phyloP scores from a whole-genome alignment of 2,113 vertebrate species.

The Pelusios castaneus region DNA sequence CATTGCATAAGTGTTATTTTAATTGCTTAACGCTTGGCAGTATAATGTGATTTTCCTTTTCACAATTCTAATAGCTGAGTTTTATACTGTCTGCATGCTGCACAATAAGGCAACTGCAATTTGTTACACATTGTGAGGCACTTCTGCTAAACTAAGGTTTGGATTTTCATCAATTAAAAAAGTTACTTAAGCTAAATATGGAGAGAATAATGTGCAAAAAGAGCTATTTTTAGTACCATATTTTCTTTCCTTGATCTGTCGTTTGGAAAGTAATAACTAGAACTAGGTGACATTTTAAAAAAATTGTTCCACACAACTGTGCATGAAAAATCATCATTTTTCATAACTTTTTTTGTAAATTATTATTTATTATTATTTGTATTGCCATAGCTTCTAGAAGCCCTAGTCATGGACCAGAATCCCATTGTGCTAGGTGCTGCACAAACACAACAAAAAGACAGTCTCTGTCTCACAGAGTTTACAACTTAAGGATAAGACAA shows the following conservation, averaged over 20 bases:
- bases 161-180: neutral
- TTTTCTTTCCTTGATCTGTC: neutral
- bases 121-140: neutral
- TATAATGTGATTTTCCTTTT: neutral
- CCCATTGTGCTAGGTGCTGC: neutral
- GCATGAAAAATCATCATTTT: neutral
- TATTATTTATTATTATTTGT: neutral
- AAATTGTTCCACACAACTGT: neutral
- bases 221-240: neutral
- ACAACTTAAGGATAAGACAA: neutral
- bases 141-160: neutral
- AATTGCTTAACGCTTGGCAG: neutral
- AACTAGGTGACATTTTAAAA: neutral
- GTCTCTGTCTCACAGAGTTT: neutral
- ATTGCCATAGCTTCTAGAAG: neutral
- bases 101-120: neutral
- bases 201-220: neutral
- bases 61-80: no score
- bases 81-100: neutral
- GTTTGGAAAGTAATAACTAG: neutral
- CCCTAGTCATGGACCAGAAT: no score
- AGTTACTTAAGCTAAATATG: neutral
- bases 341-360: neutral
- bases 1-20: rapidly evolving
- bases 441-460: neutral